Base-by-base conservation (phyloP, 2,113 vertebrate genomes). In the Cyanocitta stelleri region DNA sequence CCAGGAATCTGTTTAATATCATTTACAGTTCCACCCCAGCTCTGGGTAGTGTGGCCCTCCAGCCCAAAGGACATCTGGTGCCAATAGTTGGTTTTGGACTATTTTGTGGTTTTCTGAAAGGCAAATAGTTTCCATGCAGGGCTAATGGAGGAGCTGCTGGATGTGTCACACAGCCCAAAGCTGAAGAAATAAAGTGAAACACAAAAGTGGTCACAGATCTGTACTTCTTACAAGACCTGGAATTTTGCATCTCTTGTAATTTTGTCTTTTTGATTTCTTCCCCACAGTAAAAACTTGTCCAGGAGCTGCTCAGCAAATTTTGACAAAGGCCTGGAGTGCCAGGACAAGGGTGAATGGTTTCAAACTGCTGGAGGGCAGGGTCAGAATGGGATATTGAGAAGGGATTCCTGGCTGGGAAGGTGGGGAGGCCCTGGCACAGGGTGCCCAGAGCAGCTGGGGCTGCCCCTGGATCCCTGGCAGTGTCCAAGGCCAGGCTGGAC, bases 401-500 rank as follows among this genome's bases (percentile, higher is more conserved):
- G 20, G 1, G 76, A 76, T 62, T 49, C 48, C 23, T 14, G 4
- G 4, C 54, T 89, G 5, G 0, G 46, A 75, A 24, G 46, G 29
- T 46, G 33, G 3, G 0, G 0, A 46, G 44, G 13, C 33, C 37
- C 37, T 59, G 69, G 59, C 27, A 66, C 37, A 52, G 68, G 27
- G 3, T 74, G 22, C 15, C 27, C 59, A 58, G 77, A 52, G 77
- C 0, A 75, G 37, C 44, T 74, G 77, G 11, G 52, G 39, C 37
- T 82, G 61, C 3, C 13, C 33, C 76, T 46, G 68, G 10, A 83
- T 61, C 54, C n/a, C 30, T 89, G 62, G 39, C 0, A 68, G 6
- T 54, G 69, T 0, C 9, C 61, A 2, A 75, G 20, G 11, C 13
- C 78, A 48, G 48, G 54, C 0, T 89, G 59, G 68, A 73, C 0